Percentiles rank a stretch among this genome's conserved stretches.
Evolutionary conservation across 2,888 invertebrate species (phyloP).

Genomic region (Callosobruchus maculatus): DNA sequence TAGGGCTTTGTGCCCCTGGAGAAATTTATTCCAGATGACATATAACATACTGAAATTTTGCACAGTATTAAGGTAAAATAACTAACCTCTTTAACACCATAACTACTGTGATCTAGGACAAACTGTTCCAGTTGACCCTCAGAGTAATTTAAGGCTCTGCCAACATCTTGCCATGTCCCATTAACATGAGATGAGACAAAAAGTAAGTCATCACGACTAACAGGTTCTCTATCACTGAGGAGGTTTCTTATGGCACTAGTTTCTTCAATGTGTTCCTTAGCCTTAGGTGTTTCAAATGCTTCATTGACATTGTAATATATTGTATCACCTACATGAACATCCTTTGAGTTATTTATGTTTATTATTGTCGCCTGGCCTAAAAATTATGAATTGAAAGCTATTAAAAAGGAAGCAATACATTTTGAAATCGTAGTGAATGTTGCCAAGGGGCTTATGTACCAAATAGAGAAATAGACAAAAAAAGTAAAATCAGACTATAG

Average conservation of each 20-base stretch:
- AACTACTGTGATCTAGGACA: constrained; percentile 49
- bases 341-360: constrained; percentile 21
- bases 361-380: constrained; percentile 18
- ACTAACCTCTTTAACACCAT: constrained; percentile 56
- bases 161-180: constrained; percentile 58
- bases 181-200: constrained; percentile 59
- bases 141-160: constrained; percentile 46
- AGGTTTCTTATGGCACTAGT: constrained; percentile 22
- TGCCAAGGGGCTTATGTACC: no score
- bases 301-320: constrained; percentile 17
- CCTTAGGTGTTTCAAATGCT: constrained; percentile 13
- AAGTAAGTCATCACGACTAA: constrained; percentile 48
- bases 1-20: no score
- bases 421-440: no score
- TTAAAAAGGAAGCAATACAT: neutral
- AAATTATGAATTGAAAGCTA: neutral
- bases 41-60: no score
- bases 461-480: no score
- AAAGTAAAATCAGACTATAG: no score
- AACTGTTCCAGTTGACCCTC: constrained; percentile 62
- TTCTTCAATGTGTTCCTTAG: constrained; percentile 24
- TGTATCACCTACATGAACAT: constrained; percentile 20
- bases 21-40: no score
- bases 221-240: constrained; percentile 9
- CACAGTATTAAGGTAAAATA: constrained; percentile 39